These are phyloP conservation scores for Incurvaria masculella DNA, from an alignment of 2,888 invertebrate genomes.

Conservation along the genomic window DNA sequence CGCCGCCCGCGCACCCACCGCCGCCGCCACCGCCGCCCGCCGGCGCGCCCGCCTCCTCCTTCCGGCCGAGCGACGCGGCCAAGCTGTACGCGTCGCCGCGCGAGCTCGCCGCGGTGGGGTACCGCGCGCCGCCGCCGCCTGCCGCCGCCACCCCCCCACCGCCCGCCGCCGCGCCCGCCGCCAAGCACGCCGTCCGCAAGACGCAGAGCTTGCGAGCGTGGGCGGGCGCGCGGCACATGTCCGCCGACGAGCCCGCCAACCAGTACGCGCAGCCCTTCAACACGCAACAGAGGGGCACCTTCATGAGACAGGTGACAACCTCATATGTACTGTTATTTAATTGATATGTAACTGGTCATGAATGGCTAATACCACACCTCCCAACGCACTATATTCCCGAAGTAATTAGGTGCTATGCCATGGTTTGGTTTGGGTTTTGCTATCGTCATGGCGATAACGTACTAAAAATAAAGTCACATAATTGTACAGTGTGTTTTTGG, in stretches of 20 bases:
- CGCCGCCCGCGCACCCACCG: conserved; percentile 80
- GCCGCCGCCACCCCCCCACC: conserved; percentile 8
- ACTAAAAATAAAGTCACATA: no score
- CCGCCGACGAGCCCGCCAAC: conserved; percentile 36
- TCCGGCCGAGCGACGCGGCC: conserved; percentile 73
- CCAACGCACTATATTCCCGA: no score
- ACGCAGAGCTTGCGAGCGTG: conserved; percentile 58
- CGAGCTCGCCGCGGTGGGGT: conserved; percentile 73
- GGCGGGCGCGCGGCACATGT: conserved; percentile 33
- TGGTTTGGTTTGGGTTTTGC: no score
- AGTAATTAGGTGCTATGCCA: no score
- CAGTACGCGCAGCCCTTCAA: conserved; percentile 49
- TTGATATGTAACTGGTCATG: no score
- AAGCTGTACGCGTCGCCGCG: conserved; percentile 84
- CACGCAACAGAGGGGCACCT: conserved; percentile 36
- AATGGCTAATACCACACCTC: no score
- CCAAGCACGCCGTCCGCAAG: conserved; percentile 50
- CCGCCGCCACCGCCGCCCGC: conserved; percentile 58
- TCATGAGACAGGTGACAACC: conserved; percentile 12
- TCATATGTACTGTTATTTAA: not conserved
- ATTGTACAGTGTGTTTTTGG: no score
- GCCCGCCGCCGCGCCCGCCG: conserved; percentile 54
- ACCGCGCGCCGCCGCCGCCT: conserved; percentile 29
- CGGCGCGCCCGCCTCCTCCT: conserved; percentile 76
- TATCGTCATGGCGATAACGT: no score